A percentile compares a stretch with the other conserved stretches of the same genome.
Evolutionary conservation across 2,797 vertebrate genomes (phyloP).

Genomic region (Centropyge bicolor): DNA sequence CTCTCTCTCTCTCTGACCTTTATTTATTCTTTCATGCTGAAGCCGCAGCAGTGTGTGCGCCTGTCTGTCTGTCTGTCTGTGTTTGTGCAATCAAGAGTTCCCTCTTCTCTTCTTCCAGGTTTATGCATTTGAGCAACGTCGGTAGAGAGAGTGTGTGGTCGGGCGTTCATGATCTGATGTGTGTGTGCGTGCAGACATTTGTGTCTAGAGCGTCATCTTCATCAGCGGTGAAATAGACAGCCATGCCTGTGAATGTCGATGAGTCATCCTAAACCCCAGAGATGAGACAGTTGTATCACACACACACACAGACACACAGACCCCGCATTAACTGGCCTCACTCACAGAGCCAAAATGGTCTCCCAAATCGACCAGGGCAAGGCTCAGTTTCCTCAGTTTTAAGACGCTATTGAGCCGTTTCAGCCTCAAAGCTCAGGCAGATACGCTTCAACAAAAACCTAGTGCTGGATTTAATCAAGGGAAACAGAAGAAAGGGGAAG

Average conservation of each 20-base stretch:
- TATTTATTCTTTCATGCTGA: conserved; percentile 67
- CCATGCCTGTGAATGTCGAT: conserved; percentile 74
- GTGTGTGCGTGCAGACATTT: conserved; percentile 40
- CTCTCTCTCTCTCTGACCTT: conserved; percentile 66
- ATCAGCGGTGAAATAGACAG: conserved; percentile 64
- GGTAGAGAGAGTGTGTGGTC: conserved; percentile 27
- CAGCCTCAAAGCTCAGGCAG: conserved; percentile 21
- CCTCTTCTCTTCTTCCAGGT: conserved; percentile 40
- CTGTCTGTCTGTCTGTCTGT: conserved; percentile 1
- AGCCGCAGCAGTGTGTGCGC: conserved; percentile 33
- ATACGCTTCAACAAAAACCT: conserved; percentile 12
- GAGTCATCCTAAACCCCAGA: conserved; percentile 78
- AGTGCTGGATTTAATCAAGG: conserved; percentile 31
- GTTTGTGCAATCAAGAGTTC: conserved; percentile 43
- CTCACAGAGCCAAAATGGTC: conserved; percentile 57
- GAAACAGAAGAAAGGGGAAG: conserved; percentile 3
- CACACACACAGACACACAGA: conserved; percentile 27
- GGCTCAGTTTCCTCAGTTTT: conserved; percentile 44
- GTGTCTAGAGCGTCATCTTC: conserved; percentile 65
- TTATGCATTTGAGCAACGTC: conserved; percentile 44
- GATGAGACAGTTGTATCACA: conserved; percentile 58
- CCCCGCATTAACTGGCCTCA: conserved; percentile 40
- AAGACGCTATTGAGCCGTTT: conserved; percentile 32
- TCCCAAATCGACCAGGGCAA: conserved; percentile 37
- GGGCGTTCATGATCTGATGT: conserved; percentile 20